Evolutionary conservation across 2,888 invertebrate species (phyloP), one percentile per base, ranked within the genome.

Genomic region (Nipponacmea schrenckii): DNA sequence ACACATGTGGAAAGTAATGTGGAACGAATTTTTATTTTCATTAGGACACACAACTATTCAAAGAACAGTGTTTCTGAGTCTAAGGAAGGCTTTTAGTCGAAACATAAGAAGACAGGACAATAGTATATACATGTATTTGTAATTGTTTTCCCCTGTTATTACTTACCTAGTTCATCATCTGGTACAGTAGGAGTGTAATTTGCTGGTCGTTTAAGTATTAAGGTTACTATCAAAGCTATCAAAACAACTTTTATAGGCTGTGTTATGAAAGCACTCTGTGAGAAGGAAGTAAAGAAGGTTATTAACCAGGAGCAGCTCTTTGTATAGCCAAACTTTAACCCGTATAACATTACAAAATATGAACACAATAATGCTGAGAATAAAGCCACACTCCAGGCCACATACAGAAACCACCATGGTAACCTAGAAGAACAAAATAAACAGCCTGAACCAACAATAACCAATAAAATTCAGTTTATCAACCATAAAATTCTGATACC

Each of bases 401-500:
- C 74, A 75, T 84, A 85, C 4, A 85, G 31, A 68, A 77, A 81
- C 85, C 85, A 85, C 85, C 84, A 84, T n/a, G 86, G 86, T 10
- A 86, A 69, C 67, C 84, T 85, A 76, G 62, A 78, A 75, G 62
- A 46, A 62, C 12, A 64, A 69, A 65, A 14, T 56, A 17, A 20
- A n/a, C n/a, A n/a, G n/a, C n/a, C n/a, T n/a, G n/a, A n/a, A n/a
- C n/a, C n/a, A n/a, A n/a, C n/a, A n/a, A n/a, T n/a, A n/a, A n/a
- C n/a, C n/a, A n/a, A n/a, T n/a, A n/a, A n/a, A n/a, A n/a, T n/a
- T n/a, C n/a, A n/a, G n/a, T n/a, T n/a, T n/a, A n/a, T n/a, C n/a
- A n/a, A n/a, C n/a, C n/a, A n/a, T n/a, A n/a, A n/a, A n/a, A n/a
- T n/a, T n/a, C n/a, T n/a, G n/a, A n/a, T n/a, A n/a, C n/a, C n/a